Base-by-base conservation (phyloP, 2,888 invertebrate species). In the Galerucella nymphaeae region DNA sequence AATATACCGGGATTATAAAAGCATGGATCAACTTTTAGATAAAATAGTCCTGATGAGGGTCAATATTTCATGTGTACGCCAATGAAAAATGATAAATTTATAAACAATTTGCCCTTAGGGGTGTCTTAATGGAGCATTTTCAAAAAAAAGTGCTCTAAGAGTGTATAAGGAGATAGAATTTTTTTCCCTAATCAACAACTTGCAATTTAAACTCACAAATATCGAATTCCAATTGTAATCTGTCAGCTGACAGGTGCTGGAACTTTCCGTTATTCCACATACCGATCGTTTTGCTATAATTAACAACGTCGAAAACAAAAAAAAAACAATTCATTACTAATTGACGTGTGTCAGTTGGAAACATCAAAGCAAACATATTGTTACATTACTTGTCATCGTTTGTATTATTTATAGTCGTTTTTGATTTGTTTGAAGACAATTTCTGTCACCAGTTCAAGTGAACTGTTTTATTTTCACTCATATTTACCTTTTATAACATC, bases 361-460 rank as follows among this genome's bases (percentile, higher is more conserved):
- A 38, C 59, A 59, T 59, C 59, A 59, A 59, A 59, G 30, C 59
- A 59, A 55, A 55, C 55, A 20, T 20, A 8, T 55, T 16, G 23
- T 59, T 38, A 59, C n/a, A 13, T n/a, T n/a, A n/a, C 6, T 59
- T 30, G 59, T 59, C 38, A n/a, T 59, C 59, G n/a, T 38, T 59
- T 59, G 59, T 59, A 14, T 23, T 59, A 59, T 59, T 59, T 59
- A 30, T 59, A 59, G 30, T 58, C n/a, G 30, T 23, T n/a, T n/a
- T 50, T 53, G 16, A 53, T 38, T 59, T 59, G 38, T 59, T 59
- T 59, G 38, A 30, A 59, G 30, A 59, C 30, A 59, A 30, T 59
- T 59, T 38, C 59, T 53, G 53, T 53, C 13, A 45, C 11, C 42
- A n/a, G n/a, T 48, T n/a, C n/a, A 48, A 2, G 1, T 4, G n/a